Conservation (phyloP, 1,140 invertebrate genomes). For the Cydia splendana region DNA sequence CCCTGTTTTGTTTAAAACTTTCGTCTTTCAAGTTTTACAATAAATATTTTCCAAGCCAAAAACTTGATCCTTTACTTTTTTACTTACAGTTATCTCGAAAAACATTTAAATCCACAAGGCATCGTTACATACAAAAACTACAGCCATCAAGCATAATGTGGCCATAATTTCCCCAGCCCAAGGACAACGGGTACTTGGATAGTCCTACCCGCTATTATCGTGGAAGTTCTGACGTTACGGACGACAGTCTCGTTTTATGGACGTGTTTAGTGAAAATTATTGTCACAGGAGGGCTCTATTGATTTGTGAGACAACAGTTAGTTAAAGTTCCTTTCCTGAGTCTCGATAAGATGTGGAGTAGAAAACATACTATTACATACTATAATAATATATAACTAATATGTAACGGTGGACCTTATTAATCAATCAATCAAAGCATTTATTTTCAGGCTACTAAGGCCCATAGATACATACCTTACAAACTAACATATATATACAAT, state of each 20-base stretch:
- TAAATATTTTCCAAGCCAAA: background rate
- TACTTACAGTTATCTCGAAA: background rate
- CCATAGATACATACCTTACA: too few relatives aligned
- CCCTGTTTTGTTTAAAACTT: background rate
- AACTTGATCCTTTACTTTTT: background rate
- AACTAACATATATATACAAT: too few relatives aligned
- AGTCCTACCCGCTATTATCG: conserved; percentile 46
- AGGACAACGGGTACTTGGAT: conserved; percentile 48
- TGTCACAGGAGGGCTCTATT: conserved; percentile 39
- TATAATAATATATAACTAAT: too few relatives aligned
- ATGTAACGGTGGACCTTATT: too few relatives aligned
- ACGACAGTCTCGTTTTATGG: conserved; percentile 57
- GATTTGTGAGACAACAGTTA: conserved; percentile 19
- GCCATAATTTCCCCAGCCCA: conserved; percentile 48
- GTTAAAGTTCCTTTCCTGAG: background rate
- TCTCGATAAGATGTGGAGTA: too few relatives aligned
- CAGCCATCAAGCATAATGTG: conserved; percentile 49
- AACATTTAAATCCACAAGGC: conserved; percentile 35
- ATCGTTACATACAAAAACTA: conserved; percentile 45
- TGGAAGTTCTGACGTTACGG: conserved; percentile 55
- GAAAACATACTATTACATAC: too few relatives aligned
- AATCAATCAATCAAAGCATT: too few relatives aligned
- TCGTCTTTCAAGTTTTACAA: background rate
- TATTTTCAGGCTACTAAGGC: too few relatives aligned
- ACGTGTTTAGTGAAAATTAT: conserved; percentile 57